Conservation (phyloP, 2,888 invertebrate genomes). For the Omphaloscelis lunosa region DNA sequence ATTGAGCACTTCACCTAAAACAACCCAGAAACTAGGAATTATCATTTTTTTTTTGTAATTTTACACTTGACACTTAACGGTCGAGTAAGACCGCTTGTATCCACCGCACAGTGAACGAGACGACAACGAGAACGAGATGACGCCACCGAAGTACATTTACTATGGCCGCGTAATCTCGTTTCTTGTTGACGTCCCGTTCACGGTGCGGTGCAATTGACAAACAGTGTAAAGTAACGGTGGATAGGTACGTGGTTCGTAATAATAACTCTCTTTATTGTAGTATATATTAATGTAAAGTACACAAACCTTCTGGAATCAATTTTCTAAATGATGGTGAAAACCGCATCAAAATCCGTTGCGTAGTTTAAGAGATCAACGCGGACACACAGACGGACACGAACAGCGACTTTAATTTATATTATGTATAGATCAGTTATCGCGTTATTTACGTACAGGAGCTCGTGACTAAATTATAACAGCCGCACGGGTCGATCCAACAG, state of each 20-base stretch:
- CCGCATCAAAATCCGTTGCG: not conserved
- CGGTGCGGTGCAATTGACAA: too few species aligned
- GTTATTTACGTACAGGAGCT: too few species aligned
- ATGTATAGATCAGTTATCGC: not conserved
- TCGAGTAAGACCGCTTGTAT: not conserved
- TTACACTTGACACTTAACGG: not conserved
- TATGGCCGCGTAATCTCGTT: too few species aligned
- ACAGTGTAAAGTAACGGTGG: too few species aligned
- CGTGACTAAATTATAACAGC: too few species aligned
- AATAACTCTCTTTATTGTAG: not conserved
- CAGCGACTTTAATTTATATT: not conserved
- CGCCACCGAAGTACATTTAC: too few species aligned
- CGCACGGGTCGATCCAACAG: too few species aligned
- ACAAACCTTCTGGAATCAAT: not conserved
- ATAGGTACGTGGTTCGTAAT: not conserved
- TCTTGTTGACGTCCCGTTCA: too few species aligned
- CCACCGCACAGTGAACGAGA: too few species aligned
- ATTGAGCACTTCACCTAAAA: not conserved
- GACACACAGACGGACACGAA: not conserved
- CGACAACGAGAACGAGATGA: too few species aligned
- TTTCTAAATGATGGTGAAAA: not conserved
- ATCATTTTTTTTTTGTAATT: not conserved
- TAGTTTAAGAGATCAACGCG: not conserved
- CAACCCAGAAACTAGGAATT: not conserved
- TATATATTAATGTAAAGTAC: not conserved